Conservation (phyloP, 2,888 invertebrate genomes). For the Halictus quadricinctus region DNA sequence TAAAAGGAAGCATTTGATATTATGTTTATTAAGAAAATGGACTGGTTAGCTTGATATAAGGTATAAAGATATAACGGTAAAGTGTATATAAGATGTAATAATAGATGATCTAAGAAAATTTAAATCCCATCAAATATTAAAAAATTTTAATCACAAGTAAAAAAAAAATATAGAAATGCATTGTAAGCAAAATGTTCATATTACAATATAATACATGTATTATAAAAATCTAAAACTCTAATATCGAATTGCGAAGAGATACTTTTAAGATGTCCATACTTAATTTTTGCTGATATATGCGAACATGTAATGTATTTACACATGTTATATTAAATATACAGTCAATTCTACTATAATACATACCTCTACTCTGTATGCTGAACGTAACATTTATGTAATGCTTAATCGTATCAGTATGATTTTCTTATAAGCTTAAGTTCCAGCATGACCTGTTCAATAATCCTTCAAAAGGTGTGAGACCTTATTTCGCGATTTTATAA, state of each 20-base stretch:
- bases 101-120: background rate
- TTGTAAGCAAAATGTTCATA: slow-evolving; percentile 43
- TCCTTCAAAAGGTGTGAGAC: background rate
- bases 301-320: slow-evolving; percentile 25
- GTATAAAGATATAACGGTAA: background rate
- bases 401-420: background rate
- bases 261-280: slow-evolving; percentile 23
- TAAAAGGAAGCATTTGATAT: slow-evolving; percentile 38
- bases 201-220: slow-evolving; percentile 41
- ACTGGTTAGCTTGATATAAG: background rate
- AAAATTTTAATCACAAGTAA: background rate
- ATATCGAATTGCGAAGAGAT: slow-evolving; percentile 27
- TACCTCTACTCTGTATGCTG: background rate
- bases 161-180: slow-evolving; percentile 24
- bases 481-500: background rate
- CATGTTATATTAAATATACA: slow-evolving; percentile 22
- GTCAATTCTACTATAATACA: slow-evolving; percentile 34
- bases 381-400: background rate
- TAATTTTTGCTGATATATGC: slow-evolving; percentile 3
- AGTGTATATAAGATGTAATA: background rate
- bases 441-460: background rate
- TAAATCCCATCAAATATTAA: background rate
- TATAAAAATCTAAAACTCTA: slow-evolving; percentile 38
- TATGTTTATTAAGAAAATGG: slow-evolving; percentile 19
- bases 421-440: background rate